Base-by-base conservation (phyloP, 2,797 vertebrate genomes). In the Sebastolobus altivelis region DNA sequence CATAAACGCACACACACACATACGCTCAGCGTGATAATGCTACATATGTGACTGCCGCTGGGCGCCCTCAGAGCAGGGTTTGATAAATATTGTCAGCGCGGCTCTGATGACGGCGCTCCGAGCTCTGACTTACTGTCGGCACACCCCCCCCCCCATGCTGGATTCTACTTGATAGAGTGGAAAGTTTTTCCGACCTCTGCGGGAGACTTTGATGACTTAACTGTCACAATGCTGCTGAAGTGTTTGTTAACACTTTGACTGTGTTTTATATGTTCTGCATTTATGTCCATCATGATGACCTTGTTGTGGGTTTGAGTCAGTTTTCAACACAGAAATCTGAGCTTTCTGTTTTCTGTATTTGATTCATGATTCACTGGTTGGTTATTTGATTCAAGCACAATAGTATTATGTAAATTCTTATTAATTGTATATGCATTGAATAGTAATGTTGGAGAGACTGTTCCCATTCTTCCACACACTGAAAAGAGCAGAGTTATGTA, bases 31-130 rank as follows among this genome's bases (percentile, higher is more conserved):
- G 62, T 72, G 76, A 77, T 67, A 75, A 76, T 46, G 52, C 67
- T 76, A 80, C 81, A 86, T 75, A 84, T 87, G 84, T 37, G 86
- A 25, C 12, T 79, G 86, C 84, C 54, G 54, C 22, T 40, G 60
- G 89, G 69, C 3, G 61, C 69, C 86, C 81, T 91, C 54, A 7
- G 72, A 82, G 85, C 68, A 2, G 31, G 25, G 8, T 55, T 61
- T 85, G 85, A 91, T 85, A 79, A 82, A 90, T 85, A 73, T 72
- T 66, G 82, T 79, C 75, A 74, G 67, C 16, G 18, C 27, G 27
- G 71, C 81, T 83, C 38, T 70, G 75, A 73, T 88, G 85, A 69
- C n/a, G 29, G 52, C 13, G 63, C 82, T 69, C 38, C 52, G 1
- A 72, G 81, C 82, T 61, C 67, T 29, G 77, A 59, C 73, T 61